Percentiles rank a stretch among this genome's conserved stretches.
These are phyloP conservation scores for Andrena minutula DNA, from an alignment of 2,888 invertebrate genomes.

Conservation along the genomic window DNA sequence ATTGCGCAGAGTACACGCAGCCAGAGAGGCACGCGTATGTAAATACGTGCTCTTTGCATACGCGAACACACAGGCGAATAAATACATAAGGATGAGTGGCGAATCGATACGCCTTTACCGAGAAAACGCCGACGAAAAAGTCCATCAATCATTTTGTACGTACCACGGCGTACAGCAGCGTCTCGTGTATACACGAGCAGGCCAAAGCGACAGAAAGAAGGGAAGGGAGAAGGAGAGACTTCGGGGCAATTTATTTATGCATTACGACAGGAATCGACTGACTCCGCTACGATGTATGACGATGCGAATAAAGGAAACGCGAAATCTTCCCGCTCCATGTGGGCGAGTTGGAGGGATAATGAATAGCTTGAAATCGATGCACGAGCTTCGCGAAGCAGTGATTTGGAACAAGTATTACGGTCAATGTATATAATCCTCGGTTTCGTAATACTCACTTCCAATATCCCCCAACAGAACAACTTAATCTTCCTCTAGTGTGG, in stretches of 20 bases:
- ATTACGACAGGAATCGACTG: conserved; percentile 67
- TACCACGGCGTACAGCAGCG: conserved; percentile 16
- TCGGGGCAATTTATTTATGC: conserved; percentile 71
- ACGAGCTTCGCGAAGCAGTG: background rate
- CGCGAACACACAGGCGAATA: conserved; percentile 58
- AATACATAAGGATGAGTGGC: conserved; percentile 67
- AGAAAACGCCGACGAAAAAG: conserved; percentile 71
- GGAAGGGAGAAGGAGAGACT: background rate
- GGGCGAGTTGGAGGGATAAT: conserved; percentile 18
- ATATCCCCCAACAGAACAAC: no score
- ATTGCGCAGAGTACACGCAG: conserved; percentile 7
- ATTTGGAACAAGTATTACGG: background rate
- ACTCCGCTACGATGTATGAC: conserved; percentile 58
- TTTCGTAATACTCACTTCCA: no score
- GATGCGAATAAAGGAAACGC: conserved; percentile 47
- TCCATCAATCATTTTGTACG: conserved; percentile 75
- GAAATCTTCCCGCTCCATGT: conserved; percentile 27
- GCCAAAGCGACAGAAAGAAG: background rate
- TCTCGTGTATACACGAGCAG: conserved; percentile 8
- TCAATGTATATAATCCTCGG: no score
- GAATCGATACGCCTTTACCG: conserved; percentile 67
- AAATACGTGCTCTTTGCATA: conserved; percentile 50
- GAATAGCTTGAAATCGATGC: conserved; percentile 12
- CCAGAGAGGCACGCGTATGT: conserved; percentile 40
- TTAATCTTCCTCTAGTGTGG: no score